phyloP scores from a whole-genome alignment of 2,888 invertebrate species.

The Schrankia costaestrigalis region DNA sequence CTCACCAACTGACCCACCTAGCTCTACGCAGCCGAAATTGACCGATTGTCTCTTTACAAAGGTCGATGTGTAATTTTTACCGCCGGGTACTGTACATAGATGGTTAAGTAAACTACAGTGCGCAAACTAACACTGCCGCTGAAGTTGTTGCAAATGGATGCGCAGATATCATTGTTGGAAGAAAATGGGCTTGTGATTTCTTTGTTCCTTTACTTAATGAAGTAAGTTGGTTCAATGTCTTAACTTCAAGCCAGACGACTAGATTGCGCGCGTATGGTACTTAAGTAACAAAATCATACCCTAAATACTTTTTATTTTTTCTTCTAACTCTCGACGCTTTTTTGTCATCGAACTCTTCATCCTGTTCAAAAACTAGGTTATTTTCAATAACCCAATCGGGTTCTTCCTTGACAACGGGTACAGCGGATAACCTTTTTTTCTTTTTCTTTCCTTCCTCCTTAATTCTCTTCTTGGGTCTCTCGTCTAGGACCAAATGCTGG shows the following conservation, averaged over 20 bases:
- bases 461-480: constrained; percentile 53
- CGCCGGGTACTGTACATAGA: too few species aligned
- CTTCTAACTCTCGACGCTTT: constrained; percentile 60
- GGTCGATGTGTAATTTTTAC: too few species aligned
- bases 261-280: constrained; percentile 65
- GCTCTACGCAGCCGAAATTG: too few species aligned
- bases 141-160: neutral
- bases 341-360: constrained; percentile 64
- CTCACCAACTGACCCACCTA: too few species aligned
- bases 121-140: neutral
- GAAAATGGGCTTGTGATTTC: neutral
- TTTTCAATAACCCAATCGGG: constrained; percentile 68
- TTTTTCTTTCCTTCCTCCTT: constrained; percentile 52
- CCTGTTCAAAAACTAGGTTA: constrained; percentile 57
- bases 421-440: constrained; percentile 41
- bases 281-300: constrained; percentile 71
- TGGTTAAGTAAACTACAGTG: neutral
- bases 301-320: constrained; percentile 75
- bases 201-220: neutral
- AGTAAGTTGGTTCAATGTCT: neutral
- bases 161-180: neutral
- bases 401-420: constrained; percentile 38
- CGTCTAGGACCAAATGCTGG: constrained; percentile 60
- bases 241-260: neutral
- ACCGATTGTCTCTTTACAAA: too few species aligned